Percentiles rank a stretch among this genome's conserved stretches.
Conservation (phyloP, 2,113 vertebrate species). For the Sprattus sprattus region DNA sequence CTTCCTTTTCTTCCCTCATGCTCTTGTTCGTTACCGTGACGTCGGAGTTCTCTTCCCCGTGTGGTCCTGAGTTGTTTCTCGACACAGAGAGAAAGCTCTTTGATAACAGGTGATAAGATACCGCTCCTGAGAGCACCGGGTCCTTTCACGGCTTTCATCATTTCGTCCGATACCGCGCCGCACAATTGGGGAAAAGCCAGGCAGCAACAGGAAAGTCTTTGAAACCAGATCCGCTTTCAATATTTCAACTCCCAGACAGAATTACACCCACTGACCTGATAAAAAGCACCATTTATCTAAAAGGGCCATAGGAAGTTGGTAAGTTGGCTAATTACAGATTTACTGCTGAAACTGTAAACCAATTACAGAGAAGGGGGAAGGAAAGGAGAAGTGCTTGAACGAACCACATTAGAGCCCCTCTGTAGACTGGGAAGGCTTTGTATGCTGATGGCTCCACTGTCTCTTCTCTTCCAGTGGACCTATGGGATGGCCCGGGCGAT, state of each 20-base stretch:
- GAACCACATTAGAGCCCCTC: slow-evolving; percentile 58
- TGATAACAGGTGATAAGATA: slow-evolving; percentile 26
- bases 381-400: slow-evolving; percentile 52
- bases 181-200: not conserved
- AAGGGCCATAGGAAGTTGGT: slow-evolving; percentile 52
- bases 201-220: not conserved
- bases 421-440: slow-evolving; percentile 62
- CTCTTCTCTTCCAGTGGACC: slow-evolving; percentile 44
- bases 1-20: not conserved
- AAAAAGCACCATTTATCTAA: slow-evolving; percentile 58
- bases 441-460: slow-evolving; percentile 69
- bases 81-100: slow-evolving; percentile 39
- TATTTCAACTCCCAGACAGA: slow-evolving; percentile 38
- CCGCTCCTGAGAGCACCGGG: slow-evolving; percentile 20
- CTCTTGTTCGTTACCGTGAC: not conserved
- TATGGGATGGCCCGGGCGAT: slow-evolving; percentile 62
- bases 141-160: slow-evolving; percentile 6
- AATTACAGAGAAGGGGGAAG: slow-evolving; percentile 44
- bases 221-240: slow-evolving; percentile 22
- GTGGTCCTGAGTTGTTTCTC: not conserved
- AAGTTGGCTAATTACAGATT: slow-evolving; percentile 68
- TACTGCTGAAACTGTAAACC: slow-evolving; percentile 62
- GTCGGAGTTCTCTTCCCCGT: not conserved
- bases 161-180: slow-evolving; percentile 17
- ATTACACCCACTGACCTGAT: slow-evolving; percentile 50